Conservation (phyloP, 2,888 invertebrate genomes). For the Mactromeris polynyma region DNA sequence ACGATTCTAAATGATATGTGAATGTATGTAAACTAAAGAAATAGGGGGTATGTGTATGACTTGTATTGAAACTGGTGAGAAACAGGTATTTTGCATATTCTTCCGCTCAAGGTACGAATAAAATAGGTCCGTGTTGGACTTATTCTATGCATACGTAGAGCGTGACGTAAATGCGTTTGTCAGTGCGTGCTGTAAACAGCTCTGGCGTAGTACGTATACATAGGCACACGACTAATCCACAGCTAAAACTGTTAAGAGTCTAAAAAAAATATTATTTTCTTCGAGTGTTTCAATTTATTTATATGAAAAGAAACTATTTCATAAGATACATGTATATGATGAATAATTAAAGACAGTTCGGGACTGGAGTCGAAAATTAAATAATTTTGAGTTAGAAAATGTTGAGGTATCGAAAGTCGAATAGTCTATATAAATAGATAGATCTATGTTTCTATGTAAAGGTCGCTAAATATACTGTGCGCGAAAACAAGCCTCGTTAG, state of each 20-base stretch:
- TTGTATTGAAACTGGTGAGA: background rate
- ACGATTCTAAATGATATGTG: slow-evolving; percentile 1
- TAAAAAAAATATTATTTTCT: background rate
- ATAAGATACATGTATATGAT: too few relatives aligned
- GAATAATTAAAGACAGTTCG: background rate
- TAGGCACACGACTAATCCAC: too few relatives aligned
- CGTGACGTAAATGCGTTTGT: too few relatives aligned
- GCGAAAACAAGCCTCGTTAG: background rate
- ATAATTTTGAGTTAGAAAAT: background rate
- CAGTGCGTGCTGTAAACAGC: too few relatives aligned
- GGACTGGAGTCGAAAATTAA: background rate
- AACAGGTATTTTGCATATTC: background rate
- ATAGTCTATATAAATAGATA: background rate
- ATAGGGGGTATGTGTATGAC: background rate
- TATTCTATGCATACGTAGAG: background rate
- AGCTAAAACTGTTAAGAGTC: too few relatives aligned
- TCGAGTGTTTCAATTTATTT: background rate
- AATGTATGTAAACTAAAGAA: background rate
- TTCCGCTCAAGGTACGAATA: background rate
- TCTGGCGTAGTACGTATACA: too few relatives aligned
- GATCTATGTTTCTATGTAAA: background rate
- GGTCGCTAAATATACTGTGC: background rate
- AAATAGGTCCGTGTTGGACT: background rate
- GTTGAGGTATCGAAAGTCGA: slow-evolving; percentile 2
- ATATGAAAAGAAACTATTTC: background rate